Base-by-base conservation (phyloP, 2,113 vertebrate species). In the Scolopax mira region DNA sequence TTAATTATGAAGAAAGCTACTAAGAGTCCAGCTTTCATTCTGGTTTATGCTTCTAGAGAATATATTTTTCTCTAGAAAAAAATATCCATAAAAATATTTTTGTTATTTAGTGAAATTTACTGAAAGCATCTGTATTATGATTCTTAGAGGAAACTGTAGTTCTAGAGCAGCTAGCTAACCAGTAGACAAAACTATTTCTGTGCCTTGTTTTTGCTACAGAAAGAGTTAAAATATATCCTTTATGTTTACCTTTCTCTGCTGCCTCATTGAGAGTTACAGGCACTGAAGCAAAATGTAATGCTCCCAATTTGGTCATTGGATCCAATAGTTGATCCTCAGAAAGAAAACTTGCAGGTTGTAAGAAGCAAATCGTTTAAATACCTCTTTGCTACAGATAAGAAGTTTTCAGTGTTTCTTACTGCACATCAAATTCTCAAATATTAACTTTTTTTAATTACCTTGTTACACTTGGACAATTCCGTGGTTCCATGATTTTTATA, bases 231-330 rank as follows among this genome's bases (percentile, higher is more conserved):
- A 61, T 44, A 57, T 1, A 52, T 37, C 3, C 1, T 41, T 54
- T 62, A 18, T 61, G 13, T 44, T 88, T 69, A 21, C 19, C 18
- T 79, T 82, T 52, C 17, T 37, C 17, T 79, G 18, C 6, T 71
- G 30, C 8, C 9, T 71, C 12, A 37, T 8, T 58, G 46, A 81
- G 19, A 31, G 5, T 48, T 69, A 31, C 33, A 69, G 12, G 16
- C n/a, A 66, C 12, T 33, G 33, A 44, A 48, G 39, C 5, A 71
- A 94, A 67, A 64, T 1, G 0, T 33, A 62, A 7, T 0, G 0
- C 4, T 70, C 37, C 30, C 13, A n/a, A 2, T 0, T 25, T 44
- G 10, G n/a, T 28, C 21, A 9, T n/a, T 60, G 31, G 14, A 85
- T 16, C 3, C 21, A 24, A 1, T 18, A 18, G 7, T 41, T 64